Base-by-base conservation (phyloP, 1,140 invertebrate species). In the Anadara kagoshimensis region DNA sequence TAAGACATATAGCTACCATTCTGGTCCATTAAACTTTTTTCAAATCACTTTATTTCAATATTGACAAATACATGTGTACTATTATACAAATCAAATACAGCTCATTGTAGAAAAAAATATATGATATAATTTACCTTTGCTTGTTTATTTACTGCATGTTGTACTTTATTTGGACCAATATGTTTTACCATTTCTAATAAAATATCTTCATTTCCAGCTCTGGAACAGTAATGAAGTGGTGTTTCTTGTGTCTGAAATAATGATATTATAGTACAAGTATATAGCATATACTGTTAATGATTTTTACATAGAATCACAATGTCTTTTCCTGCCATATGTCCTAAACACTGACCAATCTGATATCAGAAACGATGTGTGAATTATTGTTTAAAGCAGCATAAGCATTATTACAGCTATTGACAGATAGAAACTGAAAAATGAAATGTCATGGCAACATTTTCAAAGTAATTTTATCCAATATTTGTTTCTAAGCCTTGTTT, bases 191-290 rank as follows among this genome's bases (percentile, higher is more conserved):
- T 98, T 88, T 98, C 97, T 59, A 93, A 92, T 59, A 99, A 90
- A 20, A 99, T 94, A 76, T 97, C 96, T 85, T 97, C 97, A 88
- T 99, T 99, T 7, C 98, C 98, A 5, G 95, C 95, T 22, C 96
- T 91, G 7, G 97, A 96, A 83, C 96, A 96, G 81, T 97, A 95
- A 88, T 99, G 98, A 81, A 99, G 95, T 0, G 96, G 94, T 0
- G 97, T 98, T 91, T 99, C 98, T 78, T 94, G 92, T 0, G 93
- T 94, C 90, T 96, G 93, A 7, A 83, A 59, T 16, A 47, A 58
- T 20, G 22, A 20, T 8, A 47, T 58, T 24, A 75, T 47, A 16
- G 29, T 36, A n/a, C n/a, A n/a, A n/a, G n/a, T n/a, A n/a, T n/a
- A n/a, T 51, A 45, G 22, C 12, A 22, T 65, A 24, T 49, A 44